Base-by-base conservation (phyloP, 2,888 invertebrate species). In the Pinctada fucata region DNA sequence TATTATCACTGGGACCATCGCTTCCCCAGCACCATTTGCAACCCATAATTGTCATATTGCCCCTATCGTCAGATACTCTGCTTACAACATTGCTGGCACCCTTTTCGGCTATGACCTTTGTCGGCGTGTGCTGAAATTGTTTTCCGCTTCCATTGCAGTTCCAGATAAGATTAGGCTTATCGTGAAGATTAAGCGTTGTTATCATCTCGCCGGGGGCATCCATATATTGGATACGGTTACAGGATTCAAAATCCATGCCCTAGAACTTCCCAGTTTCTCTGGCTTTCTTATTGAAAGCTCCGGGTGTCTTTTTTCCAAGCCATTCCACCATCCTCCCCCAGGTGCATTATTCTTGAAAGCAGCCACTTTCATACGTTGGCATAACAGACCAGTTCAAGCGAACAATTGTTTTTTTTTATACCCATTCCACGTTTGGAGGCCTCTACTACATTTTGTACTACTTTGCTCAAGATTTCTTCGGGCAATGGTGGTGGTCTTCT, bases 1-100 rank as follows among this genome's bases (percentile, higher is more conserved):
- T 1, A 86, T 81, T 2, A 83, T 70, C 8, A 84, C 10, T 2
- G 83, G 81, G 2, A 81, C 80, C 82, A 85, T 83, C 48, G 49
- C 31, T 10, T 51, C 3, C 2, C 83, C 84, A 8, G 45, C 67
- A 47, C 68, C 58, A 58, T 58, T 58, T 58, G 0, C 77, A 82
- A 1, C 78, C 82, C 74, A 79, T 76, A 5, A 80, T 72, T 1
- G 58, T 69, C 58, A 66, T 66, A 1, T 66, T 66, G 13, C 13
- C 16, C 13, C 66, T 8, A 31, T 66, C 31, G 6, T 66, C 66
- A 8, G 66, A 66, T 16, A 66, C 66, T 16, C 66, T 5, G 16
- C 72, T 58, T 45, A 72, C 58, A 4, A 72, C 58, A 72, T 72
- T 72, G 31, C 52, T 72, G 8, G 16, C 47, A 8, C 31, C 50